These are phyloP conservation scores for Hydropsyche betteni DNA, from an alignment of 2,888 invertebrate genomes.

Conservation along the genomic window DNA sequence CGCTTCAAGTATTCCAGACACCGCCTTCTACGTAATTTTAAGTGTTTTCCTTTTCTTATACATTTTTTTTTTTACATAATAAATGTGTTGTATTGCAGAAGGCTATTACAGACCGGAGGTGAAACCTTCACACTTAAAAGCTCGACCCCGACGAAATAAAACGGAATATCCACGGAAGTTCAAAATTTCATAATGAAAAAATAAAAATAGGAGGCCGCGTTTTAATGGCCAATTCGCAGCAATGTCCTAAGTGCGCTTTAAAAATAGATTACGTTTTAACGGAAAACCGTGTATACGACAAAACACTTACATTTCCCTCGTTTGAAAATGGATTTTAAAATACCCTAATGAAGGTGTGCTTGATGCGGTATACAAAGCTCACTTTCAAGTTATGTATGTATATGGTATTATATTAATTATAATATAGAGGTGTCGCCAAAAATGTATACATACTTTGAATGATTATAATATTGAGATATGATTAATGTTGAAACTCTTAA, in stretches of 20 bases:
- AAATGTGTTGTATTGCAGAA: slow-evolving; percentile 30
- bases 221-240: slow-evolving; percentile 16
- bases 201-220: slow-evolving; percentile 15
- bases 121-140: slow-evolving; percentile 33
- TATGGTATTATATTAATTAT: too few species aligned
- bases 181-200: slow-evolving; percentile 23
- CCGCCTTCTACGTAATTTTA: slow-evolving; percentile 14
- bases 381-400: too few species aligned
- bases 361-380: too few species aligned
- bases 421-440: too few species aligned
- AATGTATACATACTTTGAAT: too few species aligned
- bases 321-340: too few species aligned
- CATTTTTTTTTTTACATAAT: slow-evolving; percentile 21
- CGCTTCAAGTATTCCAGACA: slow-evolving; percentile 6
- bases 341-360: too few species aligned
- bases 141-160: slow-evolving; percentile 25
- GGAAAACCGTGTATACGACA: too few species aligned
- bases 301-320: too few species aligned
- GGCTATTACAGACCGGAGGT: slow-evolving; percentile 28
- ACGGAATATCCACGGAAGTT: slow-evolving; percentile 22
- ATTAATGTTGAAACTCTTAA: too few species aligned
- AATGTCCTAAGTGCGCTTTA: neutral
- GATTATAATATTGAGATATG: too few species aligned
- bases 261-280: slow-evolving; percentile 4
- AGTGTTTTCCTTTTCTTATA: slow-evolving; percentile 17